These are phyloP conservation scores for Chaenodraco wilsoni DNA, from an alignment of 2,797 vertebrate genomes.

Conservation along the genomic window DNA sequence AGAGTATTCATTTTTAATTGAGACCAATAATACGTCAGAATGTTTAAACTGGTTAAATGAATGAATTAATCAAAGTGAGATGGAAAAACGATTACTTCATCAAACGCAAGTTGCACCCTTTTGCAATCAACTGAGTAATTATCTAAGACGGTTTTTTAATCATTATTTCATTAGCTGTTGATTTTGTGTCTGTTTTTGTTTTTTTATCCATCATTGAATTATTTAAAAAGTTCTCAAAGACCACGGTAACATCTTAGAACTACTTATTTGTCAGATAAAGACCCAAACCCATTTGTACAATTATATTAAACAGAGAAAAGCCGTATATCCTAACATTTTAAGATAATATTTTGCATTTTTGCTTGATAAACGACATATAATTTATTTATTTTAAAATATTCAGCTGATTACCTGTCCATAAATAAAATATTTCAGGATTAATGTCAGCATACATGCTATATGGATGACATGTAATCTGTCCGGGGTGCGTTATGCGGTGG, in stretches of 20 bases:
- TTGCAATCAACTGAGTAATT: conserved; percentile 27
- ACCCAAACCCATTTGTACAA: neutral
- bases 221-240: neutral
- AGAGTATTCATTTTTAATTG: neutral
- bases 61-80: conserved; percentile 14
- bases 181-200: conserved; percentile 1
- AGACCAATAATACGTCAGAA: neutral
- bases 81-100: conserved; percentile 4
- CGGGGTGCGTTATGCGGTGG: neutral
- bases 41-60: neutral
- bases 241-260: neutral
- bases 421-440: neutral
- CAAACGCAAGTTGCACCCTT: conserved; percentile 26
- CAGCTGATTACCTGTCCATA: neutral
- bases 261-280: neutral
- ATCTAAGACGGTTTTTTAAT: neutral
- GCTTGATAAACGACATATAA: neutral
- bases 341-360: neutral
- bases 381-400: neutral
- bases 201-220: conserved; percentile 2
- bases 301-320: neutral
- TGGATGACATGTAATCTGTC: neutral
- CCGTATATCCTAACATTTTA: neutral
- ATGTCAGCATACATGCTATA: neutral
- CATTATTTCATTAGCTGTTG: conserved; percentile 12